Conservation (phyloP, 2,888 invertebrate genomes). For the Habroteleia sp. region DNA sequence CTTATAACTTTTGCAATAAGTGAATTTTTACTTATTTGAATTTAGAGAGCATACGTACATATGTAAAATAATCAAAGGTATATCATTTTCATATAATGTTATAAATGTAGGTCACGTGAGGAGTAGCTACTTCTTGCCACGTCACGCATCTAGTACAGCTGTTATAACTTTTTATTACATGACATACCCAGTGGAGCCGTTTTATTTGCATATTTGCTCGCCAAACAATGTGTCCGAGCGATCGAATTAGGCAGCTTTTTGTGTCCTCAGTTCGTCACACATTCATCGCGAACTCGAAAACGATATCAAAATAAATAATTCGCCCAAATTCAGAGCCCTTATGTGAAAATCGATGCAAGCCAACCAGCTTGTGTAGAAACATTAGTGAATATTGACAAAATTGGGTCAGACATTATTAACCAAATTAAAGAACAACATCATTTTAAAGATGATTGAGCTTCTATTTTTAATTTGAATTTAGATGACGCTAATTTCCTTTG, state of each 20-base stretch:
- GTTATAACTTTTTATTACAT: constrained; percentile 43
- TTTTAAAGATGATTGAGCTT: too few species aligned
- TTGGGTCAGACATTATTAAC: constrained; percentile 30
- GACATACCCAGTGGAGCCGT: constrained; percentile 3
- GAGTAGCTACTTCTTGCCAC: constrained; percentile 29
- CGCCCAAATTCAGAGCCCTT: constrained; percentile 10
- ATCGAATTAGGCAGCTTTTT: constrained; percentile 37
- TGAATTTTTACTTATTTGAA: too few species aligned
- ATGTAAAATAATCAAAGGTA: constrained; percentile 22
- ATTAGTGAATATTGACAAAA: constrained; percentile 34
- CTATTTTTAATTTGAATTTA: too few species aligned
- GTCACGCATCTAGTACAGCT: constrained; percentile 39
- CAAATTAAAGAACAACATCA: constrained; percentile 22
- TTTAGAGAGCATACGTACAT: neutral
- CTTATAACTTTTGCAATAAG: too few species aligned
- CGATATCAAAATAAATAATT: constrained; percentile 36
- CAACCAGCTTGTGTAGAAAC: constrained; percentile 4
- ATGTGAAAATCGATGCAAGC: constrained; percentile 31
- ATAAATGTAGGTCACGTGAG: constrained; percentile 54
- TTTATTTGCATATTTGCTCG: constrained; percentile 42
- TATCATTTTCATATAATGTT: constrained; percentile 46
- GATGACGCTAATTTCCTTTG: too few species aligned
- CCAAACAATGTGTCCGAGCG: constrained; percentile 28
- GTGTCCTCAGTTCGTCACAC: constrained; percentile 1
- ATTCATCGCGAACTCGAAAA: constrained; percentile 5